Evolutionary conservation across 2,888 invertebrate genomes (phyloP).

Genomic region (Eupithecia dodoneata): DNA sequence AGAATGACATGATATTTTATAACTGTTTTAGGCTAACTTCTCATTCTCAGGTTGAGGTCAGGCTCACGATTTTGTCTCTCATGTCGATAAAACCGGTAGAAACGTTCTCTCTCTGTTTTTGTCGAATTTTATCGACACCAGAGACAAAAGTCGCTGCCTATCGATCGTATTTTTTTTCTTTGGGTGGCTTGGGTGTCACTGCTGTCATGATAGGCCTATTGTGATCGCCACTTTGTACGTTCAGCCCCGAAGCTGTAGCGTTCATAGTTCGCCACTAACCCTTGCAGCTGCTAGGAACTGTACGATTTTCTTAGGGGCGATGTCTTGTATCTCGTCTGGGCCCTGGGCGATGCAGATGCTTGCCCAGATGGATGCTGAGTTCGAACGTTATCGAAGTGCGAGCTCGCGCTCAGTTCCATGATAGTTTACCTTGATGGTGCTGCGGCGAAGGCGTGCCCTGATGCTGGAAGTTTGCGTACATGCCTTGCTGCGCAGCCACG

Average conservation of each 20-base stretch:
- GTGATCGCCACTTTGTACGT: too few relatives aligned
- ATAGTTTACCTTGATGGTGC: conserved; percentile 61
- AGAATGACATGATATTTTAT: neutral
- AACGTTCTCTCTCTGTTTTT: neutral
- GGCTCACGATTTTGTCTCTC: neutral
- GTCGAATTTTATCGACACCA: neutral
- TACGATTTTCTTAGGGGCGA: too few relatives aligned
- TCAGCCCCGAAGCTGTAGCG: too few relatives aligned
- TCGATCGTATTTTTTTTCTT: neutral
- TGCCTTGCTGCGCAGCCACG: conserved; percentile 93
- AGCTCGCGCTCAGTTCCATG: neutral
- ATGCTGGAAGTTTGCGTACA: conserved; percentile 86
- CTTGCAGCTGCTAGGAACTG: too few relatives aligned
- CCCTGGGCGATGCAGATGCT: too few relatives aligned
- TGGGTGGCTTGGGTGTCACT: too few relatives aligned
- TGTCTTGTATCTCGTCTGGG: too few relatives aligned
- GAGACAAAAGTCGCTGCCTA: neutral
- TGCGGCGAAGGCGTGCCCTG: conserved; percentile 77
- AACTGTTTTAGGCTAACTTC: neutral
- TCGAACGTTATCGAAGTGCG: neutral
- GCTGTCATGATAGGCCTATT: too few relatives aligned
- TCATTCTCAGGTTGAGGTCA: neutral
- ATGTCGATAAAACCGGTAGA: neutral
- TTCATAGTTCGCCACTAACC: too few relatives aligned
- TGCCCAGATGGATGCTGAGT: too few relatives aligned